A percentile compares a stretch with the other conserved stretches of the same genome.
These are phyloP conservation scores for Danaus chrysippus DNA, from an alignment of 2,888 invertebrate genomes.

Conservation along the genomic window DNA sequence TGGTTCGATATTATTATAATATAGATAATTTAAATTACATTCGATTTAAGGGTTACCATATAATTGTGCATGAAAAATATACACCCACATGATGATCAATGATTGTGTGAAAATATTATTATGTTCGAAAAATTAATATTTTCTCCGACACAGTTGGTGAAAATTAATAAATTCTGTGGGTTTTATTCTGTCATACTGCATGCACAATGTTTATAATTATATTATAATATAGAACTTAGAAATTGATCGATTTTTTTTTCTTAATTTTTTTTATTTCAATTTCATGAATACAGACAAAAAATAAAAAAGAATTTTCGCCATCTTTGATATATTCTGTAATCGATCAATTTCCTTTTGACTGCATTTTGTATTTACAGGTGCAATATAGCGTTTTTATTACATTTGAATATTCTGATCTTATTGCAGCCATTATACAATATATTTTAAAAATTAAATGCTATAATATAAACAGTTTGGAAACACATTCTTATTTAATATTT, in stretches of 20 bases:
- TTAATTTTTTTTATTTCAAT: not conserved
- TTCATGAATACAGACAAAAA: conserved; percentile 3
- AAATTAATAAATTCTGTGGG: conserved; percentile 23
- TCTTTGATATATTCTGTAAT: conserved; percentile 7
- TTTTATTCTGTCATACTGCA: conserved; percentile 19
- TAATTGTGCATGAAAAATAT: conserved; percentile 23
- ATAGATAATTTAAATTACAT: conserved; percentile 27
- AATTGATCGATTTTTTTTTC: conserved; percentile 16
- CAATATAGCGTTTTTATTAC: conserved; percentile 5
- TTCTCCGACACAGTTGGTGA: conserved; percentile 17
- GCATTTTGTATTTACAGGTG: conserved; percentile 22
- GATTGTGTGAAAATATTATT: not conserved
- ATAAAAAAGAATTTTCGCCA: conserved; percentile 8
- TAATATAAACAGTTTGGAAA: conserved; percentile 26
- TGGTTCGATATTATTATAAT: conserved; percentile 24
- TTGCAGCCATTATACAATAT: conserved; percentile 17
- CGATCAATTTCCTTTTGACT: conserved; percentile 21
- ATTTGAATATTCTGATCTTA: conserved; percentile 12
- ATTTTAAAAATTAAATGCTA: conserved; percentile 31
- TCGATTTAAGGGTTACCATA: conserved; percentile 23
- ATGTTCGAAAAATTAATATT: conserved; percentile 22
- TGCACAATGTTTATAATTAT: conserved; percentile 21
- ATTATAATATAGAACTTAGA: conserved; percentile 16
- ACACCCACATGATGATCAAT: conserved; percentile 16
- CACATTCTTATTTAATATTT: conserved; percentile 34